Evolutionary conservation across 2,888 invertebrate species (phyloP).

Genomic region (Leptinotarsa peninsularis): DNA sequence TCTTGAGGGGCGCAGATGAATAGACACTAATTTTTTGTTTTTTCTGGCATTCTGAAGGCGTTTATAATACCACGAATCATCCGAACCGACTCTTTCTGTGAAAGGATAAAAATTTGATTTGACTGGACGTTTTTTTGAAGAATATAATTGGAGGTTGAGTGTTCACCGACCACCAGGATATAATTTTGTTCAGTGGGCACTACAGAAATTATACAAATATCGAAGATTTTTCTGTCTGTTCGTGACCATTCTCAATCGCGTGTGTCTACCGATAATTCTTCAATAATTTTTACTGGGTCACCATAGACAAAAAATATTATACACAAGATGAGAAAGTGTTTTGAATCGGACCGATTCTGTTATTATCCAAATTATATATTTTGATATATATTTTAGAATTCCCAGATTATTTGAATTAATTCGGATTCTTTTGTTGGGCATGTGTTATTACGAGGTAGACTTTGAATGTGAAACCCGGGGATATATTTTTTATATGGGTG

Average conservation of each 20-base stretch:
- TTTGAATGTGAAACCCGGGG: conserved; percentile 34
- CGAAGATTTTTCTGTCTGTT: conserved; percentile 53
- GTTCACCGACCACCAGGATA: conserved; percentile 48
- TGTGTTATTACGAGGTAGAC: conserved; percentile 42
- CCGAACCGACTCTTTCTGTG: conserved; percentile 25
- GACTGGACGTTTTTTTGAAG: conserved; percentile 24
- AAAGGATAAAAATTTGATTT: conserved; percentile 36
- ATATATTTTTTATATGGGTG: conserved; percentile 35
- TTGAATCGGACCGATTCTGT: conserved; percentile 55
- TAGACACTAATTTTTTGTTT: conserved; percentile 8
- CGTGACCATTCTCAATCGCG: conserved; percentile 61
- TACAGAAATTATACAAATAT: conserved; percentile 57
- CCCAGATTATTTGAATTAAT: conserved; percentile 60
- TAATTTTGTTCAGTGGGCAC: conserved; percentile 47
- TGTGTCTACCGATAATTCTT: conserved; percentile 57
- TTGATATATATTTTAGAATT: conserved; percentile 55
- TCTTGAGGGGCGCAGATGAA: not conserved
- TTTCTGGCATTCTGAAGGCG: conserved; percentile 1
- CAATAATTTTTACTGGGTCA: conserved; percentile 62
- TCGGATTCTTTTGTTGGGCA: conserved; percentile 47
- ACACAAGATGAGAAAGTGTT: conserved; percentile 52
- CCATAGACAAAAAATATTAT: conserved; percentile 57
- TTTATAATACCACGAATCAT: conserved; percentile 27
- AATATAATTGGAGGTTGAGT: conserved; percentile 47
- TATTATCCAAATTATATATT: conserved; percentile 63